Evolutionary conservation across 2,888 invertebrate species (phyloP).

Genomic region (Drosophila austrosaltans): DNA sequence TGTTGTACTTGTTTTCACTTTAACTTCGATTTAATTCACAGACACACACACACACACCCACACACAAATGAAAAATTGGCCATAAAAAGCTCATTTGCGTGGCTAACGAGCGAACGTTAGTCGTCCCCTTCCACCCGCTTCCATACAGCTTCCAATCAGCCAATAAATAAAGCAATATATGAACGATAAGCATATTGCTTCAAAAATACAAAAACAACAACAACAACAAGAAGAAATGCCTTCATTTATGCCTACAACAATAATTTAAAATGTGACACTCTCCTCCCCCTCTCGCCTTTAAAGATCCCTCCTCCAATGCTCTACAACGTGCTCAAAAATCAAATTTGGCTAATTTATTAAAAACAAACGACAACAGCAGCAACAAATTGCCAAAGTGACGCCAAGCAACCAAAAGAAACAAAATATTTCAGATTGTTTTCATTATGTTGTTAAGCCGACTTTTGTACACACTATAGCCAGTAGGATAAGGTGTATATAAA

Average conservation of each 20-base stretch:
- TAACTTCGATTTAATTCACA: constrained; percentile 21
- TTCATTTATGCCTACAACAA: constrained; percentile 51
- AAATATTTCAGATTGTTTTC: not conserved
- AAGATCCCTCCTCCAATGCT: not conserved
- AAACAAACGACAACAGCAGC: constrained; percentile 48
- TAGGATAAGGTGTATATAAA: too few relatives aligned
- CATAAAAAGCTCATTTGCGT: constrained; percentile 69
- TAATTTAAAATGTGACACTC: constrained; percentile 60
- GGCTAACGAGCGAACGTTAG: constrained; percentile 67
- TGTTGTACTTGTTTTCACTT: constrained; percentile 4
- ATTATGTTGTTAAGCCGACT: not conserved
- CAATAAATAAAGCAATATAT: constrained; percentile 72
- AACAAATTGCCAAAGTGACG: constrained; percentile 50
- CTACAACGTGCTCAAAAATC: constrained; percentile 10
- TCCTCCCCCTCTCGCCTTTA: not conserved
- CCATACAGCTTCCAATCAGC: constrained; percentile 48
- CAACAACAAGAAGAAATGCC: constrained; percentile 26
- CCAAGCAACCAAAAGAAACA: constrained; percentile 5
- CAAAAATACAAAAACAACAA: constrained; percentile 28
- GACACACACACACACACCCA: not conserved
- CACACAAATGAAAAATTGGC: constrained; percentile 32
- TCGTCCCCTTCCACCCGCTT: constrained; percentile 42
- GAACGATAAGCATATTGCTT: constrained; percentile 62
- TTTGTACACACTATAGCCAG: not conserved
- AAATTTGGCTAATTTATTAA: constrained; percentile 64